Conservation (phyloP, 1,140 invertebrate species). For the Drosophila ficusphila region DNA sequence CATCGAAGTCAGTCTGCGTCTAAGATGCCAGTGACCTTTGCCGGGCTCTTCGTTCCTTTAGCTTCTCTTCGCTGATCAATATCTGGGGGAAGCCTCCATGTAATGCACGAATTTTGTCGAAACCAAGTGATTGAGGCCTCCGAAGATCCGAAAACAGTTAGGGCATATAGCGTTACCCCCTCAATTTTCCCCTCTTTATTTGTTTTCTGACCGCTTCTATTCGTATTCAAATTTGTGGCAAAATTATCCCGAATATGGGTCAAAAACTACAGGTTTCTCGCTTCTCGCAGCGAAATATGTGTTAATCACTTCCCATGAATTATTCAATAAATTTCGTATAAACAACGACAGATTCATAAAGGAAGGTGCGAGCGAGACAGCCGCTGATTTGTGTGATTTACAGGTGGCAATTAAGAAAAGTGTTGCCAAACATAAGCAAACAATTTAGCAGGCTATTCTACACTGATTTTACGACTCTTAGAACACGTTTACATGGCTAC, state of each 20-base stretch:
- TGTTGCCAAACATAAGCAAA: slow-evolving; percentile 44
- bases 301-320: slow-evolving; percentile 71
- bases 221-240: slow-evolving; percentile 70
- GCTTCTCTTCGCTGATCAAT: slow-evolving; percentile 48
- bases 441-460: slow-evolving; percentile 37
- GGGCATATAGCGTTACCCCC: slow-evolving; percentile 33
- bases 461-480: slow-evolving; percentile 24
- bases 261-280: slow-evolving; percentile 79
- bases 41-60: slow-evolving; percentile 49
- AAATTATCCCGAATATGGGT: slow-evolving; percentile 69
- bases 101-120: slow-evolving; percentile 76
- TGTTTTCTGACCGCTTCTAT: slow-evolving; percentile 56
- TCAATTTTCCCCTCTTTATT: not conserved
- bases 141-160: slow-evolving; percentile 64
- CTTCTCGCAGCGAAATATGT: slow-evolving; percentile 60
- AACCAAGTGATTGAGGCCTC: slow-evolving; percentile 54
- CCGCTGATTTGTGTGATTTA: slow-evolving; percentile 26
- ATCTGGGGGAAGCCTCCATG: slow-evolving; percentile 58
- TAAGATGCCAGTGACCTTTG: slow-evolving; percentile 78
- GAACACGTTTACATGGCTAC: slow-evolving; percentile 24
- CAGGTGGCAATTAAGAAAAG: slow-evolving; percentile 46
- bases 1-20: slow-evolving; percentile 18
- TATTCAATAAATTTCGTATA: slow-evolving; percentile 57
- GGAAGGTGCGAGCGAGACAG: slow-evolving; percentile 1
- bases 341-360: slow-evolving; percentile 10